These are phyloP conservation scores for Gouania willdenowi DNA, from an alignment of 2,797 vertebrate genomes.

Conservation along the genomic window DNA sequence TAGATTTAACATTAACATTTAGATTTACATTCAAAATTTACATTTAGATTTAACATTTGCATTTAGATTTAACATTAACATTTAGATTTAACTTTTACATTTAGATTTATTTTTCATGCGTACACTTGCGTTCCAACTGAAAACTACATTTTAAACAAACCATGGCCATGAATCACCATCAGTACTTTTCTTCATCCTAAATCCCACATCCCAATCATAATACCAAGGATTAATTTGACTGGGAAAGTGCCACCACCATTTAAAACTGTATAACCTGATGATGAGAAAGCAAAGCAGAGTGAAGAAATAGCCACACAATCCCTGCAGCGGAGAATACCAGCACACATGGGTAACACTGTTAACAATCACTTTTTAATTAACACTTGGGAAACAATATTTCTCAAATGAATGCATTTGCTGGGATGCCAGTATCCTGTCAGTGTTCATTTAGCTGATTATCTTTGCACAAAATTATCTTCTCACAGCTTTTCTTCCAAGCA, in stretches of 20 bases:
- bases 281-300: too few relatives aligned
- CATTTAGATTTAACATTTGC: too few relatives aligned
- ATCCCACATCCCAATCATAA: slow-evolving; percentile 17
- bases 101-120: too few relatives aligned
- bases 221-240: slow-evolving; percentile 23
- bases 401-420: slow-evolving; percentile 40
- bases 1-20: too few relatives aligned
- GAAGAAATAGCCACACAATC: slow-evolving; percentile 3
- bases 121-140: too few relatives aligned
- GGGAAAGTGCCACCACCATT: slow-evolving; percentile 22
- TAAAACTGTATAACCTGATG: slow-evolving; percentile 17
- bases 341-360: slow-evolving; percentile 31
- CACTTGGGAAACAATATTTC: slow-evolving; percentile 47
- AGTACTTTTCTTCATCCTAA: slow-evolving; percentile 7
- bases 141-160: too few relatives aligned
- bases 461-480: slow-evolving; percentile 29
- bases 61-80: too few relatives aligned
- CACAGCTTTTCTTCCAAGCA: slow-evolving; percentile 14
- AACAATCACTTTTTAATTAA: slow-evolving; percentile 52
- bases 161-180: too few relatives aligned
- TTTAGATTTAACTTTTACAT: too few relatives aligned
- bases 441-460: slow-evolving; percentile 51
- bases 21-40: too few relatives aligned
- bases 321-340: slow-evolving; percentile 22
- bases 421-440: slow-evolving; percentile 31